A percentile compares a stretch with the other conserved stretches of the same genome.
Evolutionary conservation across 2,888 invertebrate genomes (phyloP).

Genomic region (Dasypogon diadema): DNA sequence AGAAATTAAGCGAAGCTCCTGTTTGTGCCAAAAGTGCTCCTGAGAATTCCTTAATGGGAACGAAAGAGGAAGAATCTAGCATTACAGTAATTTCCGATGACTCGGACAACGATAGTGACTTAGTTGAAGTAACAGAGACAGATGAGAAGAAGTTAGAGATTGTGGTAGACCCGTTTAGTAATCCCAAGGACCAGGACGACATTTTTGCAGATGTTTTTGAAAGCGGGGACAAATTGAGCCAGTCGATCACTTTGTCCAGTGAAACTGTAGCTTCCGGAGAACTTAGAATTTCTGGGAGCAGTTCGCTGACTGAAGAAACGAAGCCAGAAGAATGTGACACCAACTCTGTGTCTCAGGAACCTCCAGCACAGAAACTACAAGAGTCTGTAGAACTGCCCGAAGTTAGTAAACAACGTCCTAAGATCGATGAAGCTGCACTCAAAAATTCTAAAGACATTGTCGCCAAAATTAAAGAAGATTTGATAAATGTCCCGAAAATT

Average conservation of each 20-base stretch:
- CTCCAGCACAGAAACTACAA: background rate
- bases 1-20: background rate
- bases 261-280: background rate
- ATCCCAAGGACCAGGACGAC: conserved; percentile 71
- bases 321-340: background rate
- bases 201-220: conserved; percentile 81
- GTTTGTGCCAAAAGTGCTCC: background rate
- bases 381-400: too few species aligned
- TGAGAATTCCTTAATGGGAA: too few species aligned
- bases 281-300: background rate
- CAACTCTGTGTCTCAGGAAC: too few species aligned
- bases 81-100: conserved; percentile 54
- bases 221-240: conserved; percentile 29
- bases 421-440: background rate
- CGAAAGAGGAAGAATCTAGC: conserved; percentile 48
- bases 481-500: conserved; percentile 45
- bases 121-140: conserved; percentile 60
- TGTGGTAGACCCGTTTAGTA: conserved; percentile 69
- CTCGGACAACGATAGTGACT: conserved; percentile 62
- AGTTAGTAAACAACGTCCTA: background rate
- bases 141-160: conserved; percentile 63
- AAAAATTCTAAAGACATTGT: conserved; percentile 50
- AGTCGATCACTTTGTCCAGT: conserved; percentile 16
- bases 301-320: background rate
- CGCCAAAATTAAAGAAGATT: conserved; percentile 51